Evolutionary conservation across 1,140 invertebrate genomes (phyloP).

Genomic region (Delia radicum): DNA sequence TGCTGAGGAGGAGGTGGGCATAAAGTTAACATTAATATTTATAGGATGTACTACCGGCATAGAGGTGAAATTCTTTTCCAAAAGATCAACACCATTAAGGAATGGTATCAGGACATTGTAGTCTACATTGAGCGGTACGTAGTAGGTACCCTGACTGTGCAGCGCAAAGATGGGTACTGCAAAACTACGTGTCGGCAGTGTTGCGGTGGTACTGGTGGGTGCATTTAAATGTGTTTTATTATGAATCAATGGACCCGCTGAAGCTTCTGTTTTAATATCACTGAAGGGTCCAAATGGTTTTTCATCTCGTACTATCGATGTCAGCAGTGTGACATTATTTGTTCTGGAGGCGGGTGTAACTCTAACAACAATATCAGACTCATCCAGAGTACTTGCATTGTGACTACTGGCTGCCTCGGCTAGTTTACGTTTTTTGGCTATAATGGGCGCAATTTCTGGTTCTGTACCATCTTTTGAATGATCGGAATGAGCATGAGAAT

Average conservation of each 20-base stretch:
- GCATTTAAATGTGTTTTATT: conserved; percentile 25
- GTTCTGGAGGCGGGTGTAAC: neutral
- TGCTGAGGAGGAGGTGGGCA: conserved; percentile 39
- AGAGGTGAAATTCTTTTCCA: conserved; percentile 59
- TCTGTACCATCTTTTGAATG: conserved; percentile 53
- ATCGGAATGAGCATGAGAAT: conserved; percentile 50
- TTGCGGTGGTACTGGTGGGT: conserved; percentile 49
- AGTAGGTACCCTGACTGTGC: conserved; percentile 84
- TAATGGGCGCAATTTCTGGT: conserved; percentile 49
- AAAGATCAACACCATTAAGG: conserved; percentile 62
- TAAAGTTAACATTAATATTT: conserved; percentile 86
- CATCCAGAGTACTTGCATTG: neutral
- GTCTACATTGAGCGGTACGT: conserved; percentile 87
- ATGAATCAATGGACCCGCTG: neutral
- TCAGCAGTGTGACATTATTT: neutral
- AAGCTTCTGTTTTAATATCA: conserved; percentile 49
- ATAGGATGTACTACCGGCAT: conserved; percentile 78
- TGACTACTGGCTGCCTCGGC: conserved; percentile 38
- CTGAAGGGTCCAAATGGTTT: conserved; percentile 41
- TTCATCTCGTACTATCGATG: conserved; percentile 30
- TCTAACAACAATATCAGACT: conserved; percentile 4
- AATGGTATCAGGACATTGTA: conserved; percentile 72
- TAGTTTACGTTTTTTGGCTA: conserved; percentile 50
- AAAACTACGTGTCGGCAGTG: conserved; percentile 44
- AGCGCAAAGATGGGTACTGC: conserved; percentile 77